A percentile compares a stretch with the other conserved stretches of the same genome.
Conservation (phyloP, 2,797 vertebrate species). For the Eulemur albifrons region DNA sequence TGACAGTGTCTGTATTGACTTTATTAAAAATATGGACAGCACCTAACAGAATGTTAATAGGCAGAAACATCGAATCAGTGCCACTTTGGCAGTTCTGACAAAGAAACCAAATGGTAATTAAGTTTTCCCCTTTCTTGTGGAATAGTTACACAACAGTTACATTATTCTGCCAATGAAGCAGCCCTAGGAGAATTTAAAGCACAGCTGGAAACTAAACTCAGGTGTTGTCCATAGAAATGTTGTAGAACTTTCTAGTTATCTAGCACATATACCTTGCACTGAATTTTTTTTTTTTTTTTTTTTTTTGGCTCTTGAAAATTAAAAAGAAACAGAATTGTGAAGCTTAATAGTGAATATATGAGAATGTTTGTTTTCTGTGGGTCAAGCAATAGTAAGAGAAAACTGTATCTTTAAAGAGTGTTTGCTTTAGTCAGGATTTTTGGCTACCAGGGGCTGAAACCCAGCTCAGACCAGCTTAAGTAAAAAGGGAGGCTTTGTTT, state of each 20-base stretch:
- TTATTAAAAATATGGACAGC: slow-evolving; percentile 53
- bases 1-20: slow-evolving; percentile 63
- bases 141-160: slow-evolving; percentile 7
- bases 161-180: background rate
- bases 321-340: background rate
- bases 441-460: background rate
- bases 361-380: background rate
- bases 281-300: slow-evolving; percentile 15
- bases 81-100: slow-evolving; percentile 8
- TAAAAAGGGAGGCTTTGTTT: background rate
- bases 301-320: slow-evolving; percentile 11
- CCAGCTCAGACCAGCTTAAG: background rate
- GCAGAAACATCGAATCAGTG: background rate
- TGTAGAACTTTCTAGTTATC: slow-evolving; percentile 27
- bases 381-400: background rate
- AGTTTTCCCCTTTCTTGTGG: background rate
- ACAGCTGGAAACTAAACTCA: background rate
- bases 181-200: background rate
- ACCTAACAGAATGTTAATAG: slow-evolving; percentile 51
- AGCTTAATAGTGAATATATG: background rate
- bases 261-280: background rate
- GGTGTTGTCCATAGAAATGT: background rate
- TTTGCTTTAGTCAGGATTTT: background rate
- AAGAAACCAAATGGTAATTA: background rate
- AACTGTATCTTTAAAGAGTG: background rate